Evolutionary conservation across 2,113 vertebrate species (phyloP).

Genomic region (Colius striatus): DNA sequence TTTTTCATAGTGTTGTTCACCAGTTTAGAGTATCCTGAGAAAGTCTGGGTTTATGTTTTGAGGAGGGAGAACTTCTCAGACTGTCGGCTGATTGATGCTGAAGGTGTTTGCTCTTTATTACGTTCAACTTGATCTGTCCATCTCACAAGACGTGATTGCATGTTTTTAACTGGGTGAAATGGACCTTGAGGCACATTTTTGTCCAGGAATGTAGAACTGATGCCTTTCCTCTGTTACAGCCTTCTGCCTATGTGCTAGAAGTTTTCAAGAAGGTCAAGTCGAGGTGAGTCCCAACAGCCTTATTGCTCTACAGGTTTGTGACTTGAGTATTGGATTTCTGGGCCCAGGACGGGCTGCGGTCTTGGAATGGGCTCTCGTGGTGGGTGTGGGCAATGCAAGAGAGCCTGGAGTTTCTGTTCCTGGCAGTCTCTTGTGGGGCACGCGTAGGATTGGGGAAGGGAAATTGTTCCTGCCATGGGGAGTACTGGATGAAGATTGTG

Average conservation of each 20-base stretch:
- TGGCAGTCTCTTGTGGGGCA: rapidly evolving
- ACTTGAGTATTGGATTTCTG: not conserved
- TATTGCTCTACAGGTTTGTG: not conserved
- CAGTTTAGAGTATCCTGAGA: not conserved
- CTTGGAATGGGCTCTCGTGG: not conserved
- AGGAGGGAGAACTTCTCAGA: not conserved
- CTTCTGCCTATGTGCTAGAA: slow-evolving; percentile 88
- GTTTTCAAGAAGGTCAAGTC: slow-evolving; percentile 93
- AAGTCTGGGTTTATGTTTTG: not conserved
- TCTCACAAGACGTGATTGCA: not conserved
- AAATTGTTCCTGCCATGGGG: not conserved
- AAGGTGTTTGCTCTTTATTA: not conserved
- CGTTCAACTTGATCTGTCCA: not conserved
- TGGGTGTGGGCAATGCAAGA: not conserved
- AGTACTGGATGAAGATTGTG: not conserved
- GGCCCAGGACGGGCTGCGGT: not conserved
- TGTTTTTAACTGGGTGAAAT: not conserved
- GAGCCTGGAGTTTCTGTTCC: not conserved
- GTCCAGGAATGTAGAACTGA: not conserved
- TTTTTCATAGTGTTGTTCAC: not conserved
- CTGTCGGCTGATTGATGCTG: not conserved
- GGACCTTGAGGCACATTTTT: not conserved
- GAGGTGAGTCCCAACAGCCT: slow-evolving; percentile 79
- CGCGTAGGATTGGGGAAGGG: not conserved
- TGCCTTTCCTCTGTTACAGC: slow-evolving; percentile 74